Base-by-base conservation (phyloP, 2,888 invertebrate genomes). In the Caenorhabditis sulstoni region DNA sequence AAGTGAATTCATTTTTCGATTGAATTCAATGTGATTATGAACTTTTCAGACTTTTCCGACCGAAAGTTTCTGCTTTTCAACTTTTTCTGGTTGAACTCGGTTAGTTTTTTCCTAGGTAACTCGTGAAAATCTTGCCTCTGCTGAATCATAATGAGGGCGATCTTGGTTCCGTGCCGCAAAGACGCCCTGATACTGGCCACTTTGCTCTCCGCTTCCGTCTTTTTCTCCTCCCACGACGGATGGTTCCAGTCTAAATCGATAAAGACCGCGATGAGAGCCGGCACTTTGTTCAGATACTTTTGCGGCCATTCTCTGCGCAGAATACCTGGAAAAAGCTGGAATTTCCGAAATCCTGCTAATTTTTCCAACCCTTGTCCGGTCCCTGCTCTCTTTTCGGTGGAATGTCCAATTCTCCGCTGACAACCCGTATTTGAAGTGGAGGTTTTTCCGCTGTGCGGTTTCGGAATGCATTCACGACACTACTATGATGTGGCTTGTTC, bases 161-260 rank as follows among this genome's bases (percentile, higher is more conserved):
- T 47, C 22, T 77, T 64, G 1, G 82, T 82, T 35, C 77, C 81
- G 39, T 78, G 73, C 37, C 82, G 59, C n/a, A 74, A 29, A n/a
- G 67, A 64, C 1, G 73, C 74, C 20, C 85, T 39, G n/a, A 86
- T 73, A 65, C 86, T 86, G 12, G 75, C 81, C 16, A 81, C 76
- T 66, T 85, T 85, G 35, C 85, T 84, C 9, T 96, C 95, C 91
- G 96, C 97, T 91, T 97, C 97, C 87, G 95, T 94, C 90, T 95
- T 95, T 90, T 95, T 96, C 86, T 97, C 97, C 85, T 94, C 67
- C 97, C 97, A 98, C 81, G 94, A 93, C 0, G 93, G 92, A 91
- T 97, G 97, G 90, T 95, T 95, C 98, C 98, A 99, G 91, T 98
- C 97, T 90, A 98, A 93, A 89, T 99, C 97, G 91, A 95, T 95